Evolutionary conservation across 2,888 invertebrate genomes (phyloP), one percentile per base, ranked within the genome.

Genomic region (Drosophila trichaetosa): DNA sequence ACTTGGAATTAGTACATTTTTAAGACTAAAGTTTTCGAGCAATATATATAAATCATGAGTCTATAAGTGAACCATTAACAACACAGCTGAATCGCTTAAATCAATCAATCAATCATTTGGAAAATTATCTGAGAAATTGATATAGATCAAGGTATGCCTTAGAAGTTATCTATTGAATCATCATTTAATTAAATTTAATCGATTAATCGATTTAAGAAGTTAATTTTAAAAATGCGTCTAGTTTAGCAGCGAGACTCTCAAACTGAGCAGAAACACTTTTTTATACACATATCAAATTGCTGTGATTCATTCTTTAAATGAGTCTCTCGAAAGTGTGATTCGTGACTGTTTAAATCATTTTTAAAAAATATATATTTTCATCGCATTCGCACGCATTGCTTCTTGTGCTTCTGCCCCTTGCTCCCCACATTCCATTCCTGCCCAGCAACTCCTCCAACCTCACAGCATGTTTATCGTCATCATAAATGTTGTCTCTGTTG

Each of bases 351-450:
- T 13, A 13, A 52, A 27, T 21, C 21, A 36, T 40, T 42, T 1
- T 6, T 13, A 21, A 13, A 13, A 21, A 46, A 21, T 7, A 4
- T 27, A 13, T 24, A 24, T 51, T 21, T 24, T 21, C 34, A 63
- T 56, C n/a, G 34, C 67, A 73, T 73, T 59, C 52, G 24, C 31
- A 21, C 52, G 56, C 68, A 57, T 71, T 72, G 61, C 81, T 67
- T 65, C 38, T 52, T 48, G 36, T 64, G 8, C 11, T 54, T 49
- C 49, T 34, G n/a, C 33, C 29, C 51, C 33, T 27, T 18, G 10
- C 29, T 18, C 27, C 8, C 18, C 60, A 34, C 61, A 36, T 16
- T 38, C 48, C 18, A 24, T 10, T 48, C 69, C 33, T 33, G 62
- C 40, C 21, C 56, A 49, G 31, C 33, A 46, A 38, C 53, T 46